Conservation (phyloP, 2,113 vertebrate species). For the Notarius quadriscutis region DNA sequence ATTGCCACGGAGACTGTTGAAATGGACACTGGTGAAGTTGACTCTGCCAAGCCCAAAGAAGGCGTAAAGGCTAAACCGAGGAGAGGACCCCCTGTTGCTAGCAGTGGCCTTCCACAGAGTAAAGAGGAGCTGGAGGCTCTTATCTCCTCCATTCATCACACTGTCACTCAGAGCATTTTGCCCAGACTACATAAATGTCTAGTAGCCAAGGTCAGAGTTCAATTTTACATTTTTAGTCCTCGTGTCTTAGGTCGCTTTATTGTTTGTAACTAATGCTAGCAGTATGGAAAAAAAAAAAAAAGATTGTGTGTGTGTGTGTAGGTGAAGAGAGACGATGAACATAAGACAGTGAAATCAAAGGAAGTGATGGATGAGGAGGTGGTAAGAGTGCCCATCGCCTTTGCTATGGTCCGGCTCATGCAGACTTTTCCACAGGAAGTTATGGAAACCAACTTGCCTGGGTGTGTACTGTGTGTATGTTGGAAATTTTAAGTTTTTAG, state of each 20-base stretch:
- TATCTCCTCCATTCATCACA: constrained; percentile 80
- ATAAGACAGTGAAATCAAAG: constrained; percentile 88
- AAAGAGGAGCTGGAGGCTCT: constrained; percentile 81
- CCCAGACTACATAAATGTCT: constrained; percentile 91
- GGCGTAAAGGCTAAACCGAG: not conserved
- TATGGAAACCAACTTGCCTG: constrained; percentile 90
- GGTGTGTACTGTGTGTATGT: constrained; percentile 58
- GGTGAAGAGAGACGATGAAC: constrained; percentile 91
- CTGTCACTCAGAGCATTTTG: constrained; percentile 80
- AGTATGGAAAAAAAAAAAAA: not conserved
- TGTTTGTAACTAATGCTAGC: not conserved
- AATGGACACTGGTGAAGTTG: constrained; percentile 41
- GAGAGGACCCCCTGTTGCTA: constrained; percentile 20
- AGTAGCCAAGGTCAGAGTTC: constrained; percentile 81
- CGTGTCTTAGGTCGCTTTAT: not conserved
- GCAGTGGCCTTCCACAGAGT: constrained; percentile 80
- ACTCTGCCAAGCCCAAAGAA: constrained; percentile 4
- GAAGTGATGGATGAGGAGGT: constrained; percentile 91
- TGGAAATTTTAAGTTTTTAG: not conserved
- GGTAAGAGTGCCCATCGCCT: constrained; percentile 86
- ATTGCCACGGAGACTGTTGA: constrained; percentile 71
- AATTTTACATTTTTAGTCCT: not conserved
- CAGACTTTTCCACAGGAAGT: constrained; percentile 85
- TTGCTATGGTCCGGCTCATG: constrained; percentile 95
- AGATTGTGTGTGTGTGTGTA: constrained; percentile 57